Evolutionary conservation across 2,888 invertebrate species (phyloP), one percentile per base, ranked within the genome.

Genomic region (Furcula furcula): DNA sequence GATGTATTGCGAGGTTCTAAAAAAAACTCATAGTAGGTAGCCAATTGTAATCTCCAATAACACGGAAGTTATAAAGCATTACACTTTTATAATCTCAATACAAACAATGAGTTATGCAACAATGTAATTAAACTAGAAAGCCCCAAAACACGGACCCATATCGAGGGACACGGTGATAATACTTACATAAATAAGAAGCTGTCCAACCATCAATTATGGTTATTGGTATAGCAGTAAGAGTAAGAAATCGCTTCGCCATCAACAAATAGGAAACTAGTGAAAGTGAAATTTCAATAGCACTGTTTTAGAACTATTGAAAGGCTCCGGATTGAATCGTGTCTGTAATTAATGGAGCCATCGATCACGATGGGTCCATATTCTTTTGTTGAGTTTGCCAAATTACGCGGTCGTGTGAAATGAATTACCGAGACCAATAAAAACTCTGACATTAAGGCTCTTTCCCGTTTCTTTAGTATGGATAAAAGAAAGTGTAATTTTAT

Each of bases 291-390:
- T 79, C 74, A 76, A 77, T 76, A 76, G 62, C 59, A 64, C 65
- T 69, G 69, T 76, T 77, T 74, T 75, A 76, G 70, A 77, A 59
- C 54, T 65, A 53, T 65, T 59, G 65, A 71, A 71, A 70, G 69
- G 70, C 63, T 66, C 58, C 59, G 55, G 52, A 55, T 56, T 52
- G 54, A 60, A 68, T 65, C 65, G 72, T 65, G 66, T 76, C 46
- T 65, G 66, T 76, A 82, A 81, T 84, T 86, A 85, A 79, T 78
- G 65, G 69, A 77, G 53, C 65, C 74, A 76, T 83, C 81, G 75
- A 80, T 82, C 83, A 79, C 64, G 72, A 69, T n/a, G 38, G 43
- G 46, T 44, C 50, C 48, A 47, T 46, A 59, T 62, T 64, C 59
- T 50, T 61, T 67, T 65, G 60, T 58, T 46, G 48, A 54, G 44